Evolutionary conservation across 2,113 vertebrate genomes (phyloP).

Genomic region (Apus apus): DNA sequence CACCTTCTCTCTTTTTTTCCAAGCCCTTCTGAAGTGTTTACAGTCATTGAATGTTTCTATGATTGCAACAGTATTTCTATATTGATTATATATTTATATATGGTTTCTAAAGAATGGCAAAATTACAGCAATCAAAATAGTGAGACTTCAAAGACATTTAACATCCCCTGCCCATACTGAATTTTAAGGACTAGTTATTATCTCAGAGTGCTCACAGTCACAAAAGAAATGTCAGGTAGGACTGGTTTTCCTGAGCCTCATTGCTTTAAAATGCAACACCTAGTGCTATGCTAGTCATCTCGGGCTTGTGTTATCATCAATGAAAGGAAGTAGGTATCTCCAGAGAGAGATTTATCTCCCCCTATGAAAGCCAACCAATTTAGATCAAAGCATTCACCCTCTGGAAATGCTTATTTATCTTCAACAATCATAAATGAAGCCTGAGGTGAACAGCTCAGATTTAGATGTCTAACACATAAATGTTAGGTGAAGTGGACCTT

Average conservation of each 20-base stretch:
- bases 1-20: not conserved
- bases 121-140: not conserved
- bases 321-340: conserved; percentile 17
- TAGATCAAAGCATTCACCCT: conserved; percentile 46
- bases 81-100: too few relatives aligned
- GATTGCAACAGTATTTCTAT: not conserved
- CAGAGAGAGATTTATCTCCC: conserved; percentile 34
- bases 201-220: not conserved
- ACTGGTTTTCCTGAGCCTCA: not conserved
- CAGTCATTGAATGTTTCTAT: not conserved
- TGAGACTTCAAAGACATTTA: conserved; percentile 14
- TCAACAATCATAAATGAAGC: conserved; percentile 40
- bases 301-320: not conserved
- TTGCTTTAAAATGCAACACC: not conserved
- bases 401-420: conserved; percentile 49
- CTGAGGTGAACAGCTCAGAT: conserved; percentile 13
- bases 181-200: conserved; percentile 21
- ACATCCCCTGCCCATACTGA: not conserved
- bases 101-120: not conserved
- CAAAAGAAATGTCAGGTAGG: conserved; percentile 13
- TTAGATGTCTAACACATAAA: not conserved
- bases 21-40: not conserved
- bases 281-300: not conserved
- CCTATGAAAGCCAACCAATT: conserved; percentile 26
- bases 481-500: not conserved